phyloP scores from a whole-genome alignment of 2,113 vertebrate species.

The Calyptommatus sinebrachiatus region DNA sequence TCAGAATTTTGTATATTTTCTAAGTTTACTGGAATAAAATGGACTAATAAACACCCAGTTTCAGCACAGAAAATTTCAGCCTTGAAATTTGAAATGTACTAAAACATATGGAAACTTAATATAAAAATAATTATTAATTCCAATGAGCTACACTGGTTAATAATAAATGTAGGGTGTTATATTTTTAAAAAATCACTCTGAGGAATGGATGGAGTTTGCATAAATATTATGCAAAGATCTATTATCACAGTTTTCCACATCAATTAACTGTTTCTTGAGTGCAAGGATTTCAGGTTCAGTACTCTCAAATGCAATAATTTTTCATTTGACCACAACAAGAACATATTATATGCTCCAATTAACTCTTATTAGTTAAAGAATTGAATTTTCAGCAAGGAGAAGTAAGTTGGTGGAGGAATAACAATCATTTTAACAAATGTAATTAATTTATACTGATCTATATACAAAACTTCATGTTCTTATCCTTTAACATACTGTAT shows the following conservation, averaged over 20 bases:
- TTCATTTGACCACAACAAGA: constrained; percentile 27
- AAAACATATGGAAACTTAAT: neutral
- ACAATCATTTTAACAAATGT: neutral
- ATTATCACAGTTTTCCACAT: constrained; percentile 2
- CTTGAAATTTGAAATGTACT: too few relatives aligned
- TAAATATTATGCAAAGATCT: constrained; percentile 16
- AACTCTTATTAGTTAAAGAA: neutral
- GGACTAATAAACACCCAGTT: neutral
- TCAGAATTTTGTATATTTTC: neutral
- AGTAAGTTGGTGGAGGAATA: neutral
- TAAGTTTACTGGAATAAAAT: neutral
- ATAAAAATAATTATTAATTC: constrained; percentile 6
- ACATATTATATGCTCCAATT: constrained; percentile 14
- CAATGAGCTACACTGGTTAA: neutral
- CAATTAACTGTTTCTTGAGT: constrained; percentile 31
- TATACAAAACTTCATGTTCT: neutral
- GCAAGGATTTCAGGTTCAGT: constrained; percentile 22
- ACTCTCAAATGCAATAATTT: constrained; percentile 19
- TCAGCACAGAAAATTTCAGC: neutral
- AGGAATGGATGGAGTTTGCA: constrained; percentile 1
- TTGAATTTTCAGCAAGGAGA: neutral
- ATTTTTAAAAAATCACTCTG: constrained; percentile 20
- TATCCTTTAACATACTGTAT: neutral
- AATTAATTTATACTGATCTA: neutral
- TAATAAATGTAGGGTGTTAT: constrained; percentile 15